Evolutionary conservation across 1,140 invertebrate species (phyloP).

Genomic region (Eumeta japonica): DNA sequence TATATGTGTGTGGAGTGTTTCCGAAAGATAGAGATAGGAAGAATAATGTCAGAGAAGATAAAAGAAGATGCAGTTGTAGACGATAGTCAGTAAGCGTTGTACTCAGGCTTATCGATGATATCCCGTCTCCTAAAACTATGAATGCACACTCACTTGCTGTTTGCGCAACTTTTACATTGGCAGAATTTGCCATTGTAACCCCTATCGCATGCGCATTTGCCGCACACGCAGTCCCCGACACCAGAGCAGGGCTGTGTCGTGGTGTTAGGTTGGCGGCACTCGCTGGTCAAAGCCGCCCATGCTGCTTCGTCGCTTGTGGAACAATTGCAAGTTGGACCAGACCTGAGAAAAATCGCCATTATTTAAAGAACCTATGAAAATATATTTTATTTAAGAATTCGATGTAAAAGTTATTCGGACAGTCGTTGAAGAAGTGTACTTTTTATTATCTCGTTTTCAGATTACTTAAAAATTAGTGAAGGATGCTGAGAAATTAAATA

Average conservation of each 20-base stretch:
- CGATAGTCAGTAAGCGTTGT: no score
- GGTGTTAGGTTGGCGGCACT: conserved; percentile 37
- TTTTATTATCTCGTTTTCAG: background rate
- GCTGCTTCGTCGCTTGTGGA: conserved; percentile 43
- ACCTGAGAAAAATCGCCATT: conserved; percentile 42
- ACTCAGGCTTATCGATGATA: no score
- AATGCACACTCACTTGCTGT: conserved; percentile 38
- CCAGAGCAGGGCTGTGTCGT: conserved; percentile 30
- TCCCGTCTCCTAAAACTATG: no score
- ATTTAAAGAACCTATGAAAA: background rate
- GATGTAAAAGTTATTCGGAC: background rate
- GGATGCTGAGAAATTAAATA: no score
- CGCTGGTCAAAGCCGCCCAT: conserved; percentile 38
- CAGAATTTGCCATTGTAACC: conserved; percentile 54
- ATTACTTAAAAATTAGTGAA: background rate
- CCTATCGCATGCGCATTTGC: conserved; percentile 49
- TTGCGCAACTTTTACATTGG: conserved; percentile 52
- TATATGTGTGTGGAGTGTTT: no score
- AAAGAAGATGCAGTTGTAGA: no score
- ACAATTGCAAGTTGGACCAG: conserved; percentile 57
- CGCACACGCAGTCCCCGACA: conserved; percentile 57
- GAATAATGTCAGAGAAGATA: no score
- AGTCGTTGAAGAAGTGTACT: background rate
- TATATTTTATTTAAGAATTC: background rate
- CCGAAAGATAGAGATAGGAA: no score